Base-by-base conservation (phyloP, 2,113 vertebrate species). In the Philantomba maxwellii region DNA sequence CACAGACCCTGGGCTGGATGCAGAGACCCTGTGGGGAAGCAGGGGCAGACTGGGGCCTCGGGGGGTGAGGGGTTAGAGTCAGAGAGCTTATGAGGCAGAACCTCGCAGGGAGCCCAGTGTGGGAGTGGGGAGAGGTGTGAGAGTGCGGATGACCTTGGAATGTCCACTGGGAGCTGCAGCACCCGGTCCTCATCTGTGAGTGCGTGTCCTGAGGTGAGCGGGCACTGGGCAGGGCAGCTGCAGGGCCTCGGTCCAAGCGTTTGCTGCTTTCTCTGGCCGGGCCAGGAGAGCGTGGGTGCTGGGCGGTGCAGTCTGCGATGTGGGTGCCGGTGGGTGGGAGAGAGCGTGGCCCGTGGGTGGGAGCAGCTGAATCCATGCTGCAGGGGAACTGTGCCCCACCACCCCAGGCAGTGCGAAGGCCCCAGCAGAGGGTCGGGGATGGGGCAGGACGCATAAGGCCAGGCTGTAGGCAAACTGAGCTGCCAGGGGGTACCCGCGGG, bases 311-410 rank as follows among this genome's bases (percentile, higher is more conserved):
- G 62, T 26, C 75, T 70, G 66, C 11, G n/a, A 7, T 10, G 26
- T 11, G 1, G 28, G 19, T 70, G 66, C n/a, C 0, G 33, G 16
- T 30, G 2, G 53, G 53, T 13, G 28, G 21, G 10, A 3, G 10
- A 19, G 64, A 19, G 70, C 5, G 1, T 6, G 58, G 36, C 7
- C 4, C 0, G 0, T 43, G 88, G 51, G 39, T 0, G 1, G 19
- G 28, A 55, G 55, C 0, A 0, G 23, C 8, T 0, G 0, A 13
- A 4, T 7, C 12, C 19, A 3, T 0, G 9, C 57, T 53, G 1
- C 25, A 4, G 12, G 10, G 33, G 25, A 10, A n/a, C 16, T 0
- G 1, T 13, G 55, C 30, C 25, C 57, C 25, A 26, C 25, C 60
- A 14, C 15, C 13, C 12, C 4, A 0, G 5, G 51, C 30, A 1